A percentile compares a stretch with the other conserved stretches of the same genome.
phyloP scores from a whole-genome alignment of 2,888 invertebrate species.

The Anaspis maculata region DNA sequence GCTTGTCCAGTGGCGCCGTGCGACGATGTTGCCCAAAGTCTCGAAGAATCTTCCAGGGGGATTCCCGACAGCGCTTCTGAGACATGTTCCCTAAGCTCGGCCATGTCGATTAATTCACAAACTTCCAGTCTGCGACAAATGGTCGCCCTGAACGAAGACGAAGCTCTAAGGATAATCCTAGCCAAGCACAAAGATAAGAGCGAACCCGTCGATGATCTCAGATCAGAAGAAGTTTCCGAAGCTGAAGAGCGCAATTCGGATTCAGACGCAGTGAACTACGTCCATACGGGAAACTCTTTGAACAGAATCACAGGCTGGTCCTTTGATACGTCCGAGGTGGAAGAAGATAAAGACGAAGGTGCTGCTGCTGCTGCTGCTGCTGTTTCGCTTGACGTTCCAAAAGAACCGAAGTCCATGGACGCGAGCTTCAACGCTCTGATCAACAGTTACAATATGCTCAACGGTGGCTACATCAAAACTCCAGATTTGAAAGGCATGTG shows the following conservation, averaged over 20 bases:
- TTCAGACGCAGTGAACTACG: constrained; percentile 21
- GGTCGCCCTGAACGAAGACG: constrained; percentile 58
- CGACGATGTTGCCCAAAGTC: constrained; percentile 64
- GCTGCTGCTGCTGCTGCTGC: constrained; percentile 4
- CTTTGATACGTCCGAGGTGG: constrained; percentile 30
- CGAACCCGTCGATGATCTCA: constrained; percentile 9
- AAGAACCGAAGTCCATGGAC: constrained; percentile 33
- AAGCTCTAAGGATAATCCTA: constrained; percentile 62
- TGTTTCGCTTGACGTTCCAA: background rate
- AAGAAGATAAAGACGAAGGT: constrained; percentile 6
- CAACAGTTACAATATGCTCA: constrained; percentile 48
- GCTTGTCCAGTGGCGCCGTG: constrained; percentile 66
- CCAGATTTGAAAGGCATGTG: constrained; percentile 58
- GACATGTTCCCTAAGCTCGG: constrained; percentile 36
- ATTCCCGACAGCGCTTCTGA: constrained; percentile 30
- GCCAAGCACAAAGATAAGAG: constrained; percentile 39
- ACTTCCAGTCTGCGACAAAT: constrained; percentile 45
- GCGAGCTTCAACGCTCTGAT: constrained; percentile 53
- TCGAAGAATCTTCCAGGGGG: constrained; percentile 24
- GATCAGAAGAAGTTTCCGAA: constrained; percentile 12
- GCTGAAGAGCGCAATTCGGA: constrained; percentile 13
- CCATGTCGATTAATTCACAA: constrained; percentile 40
- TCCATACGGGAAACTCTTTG: constrained; percentile 55
- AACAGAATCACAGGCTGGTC: constrained; percentile 58
- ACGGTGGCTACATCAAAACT: constrained; percentile 41